Evolutionary conservation across 2,888 invertebrate species (phyloP).

Genomic region (Gerosis bhagava): DNA sequence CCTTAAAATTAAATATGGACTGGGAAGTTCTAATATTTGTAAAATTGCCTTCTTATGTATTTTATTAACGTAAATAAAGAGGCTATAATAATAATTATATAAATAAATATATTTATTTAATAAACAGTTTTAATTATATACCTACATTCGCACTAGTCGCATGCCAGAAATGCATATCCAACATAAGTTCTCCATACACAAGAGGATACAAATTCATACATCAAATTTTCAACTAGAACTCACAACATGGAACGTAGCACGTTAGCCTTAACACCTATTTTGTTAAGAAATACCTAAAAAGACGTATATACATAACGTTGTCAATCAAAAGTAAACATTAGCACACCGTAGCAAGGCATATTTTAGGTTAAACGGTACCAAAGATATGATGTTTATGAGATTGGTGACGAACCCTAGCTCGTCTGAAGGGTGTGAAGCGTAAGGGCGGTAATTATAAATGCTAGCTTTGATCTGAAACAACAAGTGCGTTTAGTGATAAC

Average conservation of each 20-base stretch:
- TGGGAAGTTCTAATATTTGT: too few relatives aligned
- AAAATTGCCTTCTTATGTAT: too few relatives aligned
- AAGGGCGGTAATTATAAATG: conserved; percentile 56
- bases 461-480: conserved; percentile 19
- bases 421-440: conserved; percentile 36
- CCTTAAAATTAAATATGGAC: too few relatives aligned
- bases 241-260: conserved; percentile 10
- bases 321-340: not conserved
- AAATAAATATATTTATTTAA: too few relatives aligned
- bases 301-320: too few relatives aligned
- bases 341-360: not conserved
- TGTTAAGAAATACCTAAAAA: not conserved
- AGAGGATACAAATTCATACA: conserved; percentile 11
- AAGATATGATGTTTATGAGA: not conserved
- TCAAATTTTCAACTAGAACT: conserved; percentile 8
- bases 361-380: not conserved
- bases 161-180: too few relatives aligned
- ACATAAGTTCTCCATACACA: too few relatives aligned
- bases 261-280: conserved; percentile 12
- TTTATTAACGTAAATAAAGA: too few relatives aligned
- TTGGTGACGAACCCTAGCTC: conserved; percentile 3
- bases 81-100: too few relatives aligned
- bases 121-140: too few relatives aligned
- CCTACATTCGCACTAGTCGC: too few relatives aligned
- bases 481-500: conserved; percentile 16